Evolutionary conservation across 2,888 invertebrate species (phyloP), one percentile per base, ranked within the genome.

Genomic region (Pollenia amentaria): DNA sequence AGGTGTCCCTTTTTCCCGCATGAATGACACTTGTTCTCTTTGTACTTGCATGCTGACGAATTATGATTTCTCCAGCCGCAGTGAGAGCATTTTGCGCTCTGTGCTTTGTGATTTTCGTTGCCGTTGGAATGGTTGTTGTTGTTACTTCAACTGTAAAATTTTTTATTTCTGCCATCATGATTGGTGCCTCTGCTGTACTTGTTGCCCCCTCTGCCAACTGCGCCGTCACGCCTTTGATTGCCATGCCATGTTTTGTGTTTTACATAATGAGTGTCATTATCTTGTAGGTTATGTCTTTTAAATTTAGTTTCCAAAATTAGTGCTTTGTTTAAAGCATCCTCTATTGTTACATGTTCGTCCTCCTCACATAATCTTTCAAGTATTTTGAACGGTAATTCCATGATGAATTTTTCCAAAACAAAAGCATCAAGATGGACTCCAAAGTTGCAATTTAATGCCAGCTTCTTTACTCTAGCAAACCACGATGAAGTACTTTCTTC

Each of bases 291-390:
- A 70, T 0, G 16, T 11, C 46, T 51, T 44, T 51, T 64, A 2
- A 64, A 64, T 16, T 73, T 77, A 16, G 72, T 73, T 51, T 81
- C 70, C 77, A 72, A 70, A 18, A 80, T 60, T 42, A 84, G 14
- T n/a, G 84, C n/a, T n/a, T n/a, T n/a, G n/a, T n/a, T n/a, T n/a
- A n/a, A n/a, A n/a, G n/a, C n/a, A n/a, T n/a, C n/a, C n/a, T n/a
- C n/a, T n/a, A n/a, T n/a, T n/a, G n/a, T n/a, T n/a, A n/a, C n/a
- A n/a, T n/a, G n/a, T n/a, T n/a, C n/a, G n/a, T n/a, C n/a, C n/a
- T n/a, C n/a, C n/a, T n/a, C n/a, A n/a, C n/a, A n/a, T n/a, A n/a
- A 72, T 53, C 78, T 85, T 46, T 87, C 78, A 65, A 87, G 85
- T n/a, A 87, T 65, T 46, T 18, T 16, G 8, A 53, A 3, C 1